These are phyloP conservation scores for Panorpa germanica DNA, from an alignment of 2,888 invertebrate species.

Conservation along the genomic window DNA sequence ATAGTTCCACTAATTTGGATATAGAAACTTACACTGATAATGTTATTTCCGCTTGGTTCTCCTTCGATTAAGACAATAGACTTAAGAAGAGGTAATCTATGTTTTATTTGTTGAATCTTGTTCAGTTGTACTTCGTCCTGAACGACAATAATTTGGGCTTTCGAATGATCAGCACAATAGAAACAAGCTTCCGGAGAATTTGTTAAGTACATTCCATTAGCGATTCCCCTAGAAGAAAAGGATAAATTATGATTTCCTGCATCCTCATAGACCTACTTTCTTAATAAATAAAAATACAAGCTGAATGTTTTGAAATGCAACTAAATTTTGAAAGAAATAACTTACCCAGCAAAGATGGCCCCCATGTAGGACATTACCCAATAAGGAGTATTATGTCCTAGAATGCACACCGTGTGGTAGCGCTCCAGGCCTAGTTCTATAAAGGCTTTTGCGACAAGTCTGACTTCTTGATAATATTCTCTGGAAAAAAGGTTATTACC, in stretches of 20 bases:
- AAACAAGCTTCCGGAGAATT: conserved; percentile 74
- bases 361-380: conserved; percentile 78
- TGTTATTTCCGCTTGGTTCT: too few relatives aligned
- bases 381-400: conserved; percentile 83
- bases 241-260: too few relatives aligned
- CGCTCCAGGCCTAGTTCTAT: conserved; percentile 66
- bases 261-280: too few relatives aligned
- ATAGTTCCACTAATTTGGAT: too few relatives aligned
- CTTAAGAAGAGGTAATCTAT: conserved; percentile 52
- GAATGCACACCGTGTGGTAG: conserved; percentile 64
- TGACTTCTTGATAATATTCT: conserved; percentile 57
- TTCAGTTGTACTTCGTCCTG: conserved; percentile 75
- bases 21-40: too few relatives aligned
- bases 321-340: too few relatives aligned
- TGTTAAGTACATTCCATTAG: conserved; percentile 80
- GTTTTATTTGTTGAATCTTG: conserved; percentile 54
- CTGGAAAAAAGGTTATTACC: conserved; percentile 31
- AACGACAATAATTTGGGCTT: conserved; percentile 74
- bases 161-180: conserved; percentile 55
- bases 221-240: conserved; percentile 43
- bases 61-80: conserved; percentile 55
- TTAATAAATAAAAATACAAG: too few relatives aligned
- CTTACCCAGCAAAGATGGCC: conserved; percentile 76
- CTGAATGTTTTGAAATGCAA: too few relatives aligned
- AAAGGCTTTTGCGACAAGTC: conserved; percentile 67